These are phyloP conservation scores for Bradypodion pumilum DNA, from an alignment of 2,797 vertebrate species.

Conservation along the genomic window DNA sequence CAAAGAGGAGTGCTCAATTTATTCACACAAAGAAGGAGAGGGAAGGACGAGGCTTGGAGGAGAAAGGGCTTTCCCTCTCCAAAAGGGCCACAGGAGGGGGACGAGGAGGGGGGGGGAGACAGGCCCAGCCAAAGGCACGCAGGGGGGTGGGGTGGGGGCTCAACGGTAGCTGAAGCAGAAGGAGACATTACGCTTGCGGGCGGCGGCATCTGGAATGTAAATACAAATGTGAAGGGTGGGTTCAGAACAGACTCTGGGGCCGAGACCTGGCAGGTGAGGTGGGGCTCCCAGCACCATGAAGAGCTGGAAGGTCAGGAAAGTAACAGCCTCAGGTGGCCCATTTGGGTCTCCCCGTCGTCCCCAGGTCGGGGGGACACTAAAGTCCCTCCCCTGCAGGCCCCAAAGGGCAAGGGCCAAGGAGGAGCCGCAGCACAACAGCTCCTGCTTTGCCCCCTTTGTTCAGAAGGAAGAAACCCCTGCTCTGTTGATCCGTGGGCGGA, in stretches of 20 bases:
- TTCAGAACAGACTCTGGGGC: conserved; percentile 31
- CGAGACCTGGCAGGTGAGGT: not conserved
- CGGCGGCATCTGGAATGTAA: conserved; percentile 21
- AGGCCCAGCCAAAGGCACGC: too few species aligned
- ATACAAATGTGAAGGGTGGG: not conserved
- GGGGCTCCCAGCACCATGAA: conserved; percentile 10
- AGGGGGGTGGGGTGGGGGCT: too few species aligned
- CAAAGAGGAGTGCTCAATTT: conserved; percentile 24
- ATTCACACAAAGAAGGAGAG: conserved; percentile 20
- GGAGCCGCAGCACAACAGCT: too few species aligned
- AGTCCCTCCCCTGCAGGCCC: too few species aligned
- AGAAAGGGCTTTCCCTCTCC: not conserved
- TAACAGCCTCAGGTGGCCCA: not conserved
- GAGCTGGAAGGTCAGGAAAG: not conserved
- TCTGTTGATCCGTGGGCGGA: not conserved
- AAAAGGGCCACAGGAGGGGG: not conserved
- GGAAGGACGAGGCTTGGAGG: not conserved
- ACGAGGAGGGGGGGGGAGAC: not conserved
- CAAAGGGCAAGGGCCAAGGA: not conserved
- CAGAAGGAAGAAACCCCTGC: too few species aligned
- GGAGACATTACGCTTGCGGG: conserved; percentile 1
- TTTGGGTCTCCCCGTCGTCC: not conserved
- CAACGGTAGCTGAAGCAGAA: conserved; percentile 46
- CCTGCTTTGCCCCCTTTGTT: too few species aligned
- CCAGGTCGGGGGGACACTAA: not conserved